Conservation (phyloP, 2,797 vertebrate species). For the Natrix natrix region DNA sequence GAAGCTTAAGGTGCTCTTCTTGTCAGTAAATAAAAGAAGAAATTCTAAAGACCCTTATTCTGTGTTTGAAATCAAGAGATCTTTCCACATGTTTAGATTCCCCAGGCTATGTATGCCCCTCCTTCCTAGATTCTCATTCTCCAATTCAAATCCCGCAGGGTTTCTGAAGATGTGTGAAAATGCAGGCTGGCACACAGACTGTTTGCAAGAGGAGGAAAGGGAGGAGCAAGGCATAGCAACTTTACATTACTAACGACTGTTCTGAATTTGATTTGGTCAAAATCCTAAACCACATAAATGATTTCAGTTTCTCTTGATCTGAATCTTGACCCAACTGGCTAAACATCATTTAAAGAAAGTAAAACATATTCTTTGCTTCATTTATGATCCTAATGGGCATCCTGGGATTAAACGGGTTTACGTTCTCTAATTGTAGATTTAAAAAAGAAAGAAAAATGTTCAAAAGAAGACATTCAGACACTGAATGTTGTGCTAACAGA, state of each 20-base stretch:
- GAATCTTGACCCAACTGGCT: neutral
- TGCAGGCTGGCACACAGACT: neutral
- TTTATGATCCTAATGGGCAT: neutral
- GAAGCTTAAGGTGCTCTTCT: no score
- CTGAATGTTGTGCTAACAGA: neutral
- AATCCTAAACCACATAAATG: neutral
- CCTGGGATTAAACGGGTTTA: neutral
- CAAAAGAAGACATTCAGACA: neutral
- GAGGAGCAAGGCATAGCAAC: neutral
- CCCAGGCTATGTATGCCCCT: no score
- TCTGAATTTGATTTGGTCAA: neutral
- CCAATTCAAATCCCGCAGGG: no score
- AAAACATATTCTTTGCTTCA: neutral
- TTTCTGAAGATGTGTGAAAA: neutral
- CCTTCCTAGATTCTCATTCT: no score
- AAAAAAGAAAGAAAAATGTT: neutral
- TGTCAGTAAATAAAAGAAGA: no score
- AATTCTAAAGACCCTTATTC: no score
- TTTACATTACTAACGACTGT: neutral
- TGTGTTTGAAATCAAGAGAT: no score
- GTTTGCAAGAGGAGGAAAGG: neutral
- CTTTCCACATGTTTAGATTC: no score
- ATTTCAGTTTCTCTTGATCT: neutral
- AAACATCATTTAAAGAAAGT: neutral
- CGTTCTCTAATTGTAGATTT: neutral